phyloP scores from a whole-genome alignment of 2,113 vertebrate genomes.

The Chloropsis hardwickii region DNA sequence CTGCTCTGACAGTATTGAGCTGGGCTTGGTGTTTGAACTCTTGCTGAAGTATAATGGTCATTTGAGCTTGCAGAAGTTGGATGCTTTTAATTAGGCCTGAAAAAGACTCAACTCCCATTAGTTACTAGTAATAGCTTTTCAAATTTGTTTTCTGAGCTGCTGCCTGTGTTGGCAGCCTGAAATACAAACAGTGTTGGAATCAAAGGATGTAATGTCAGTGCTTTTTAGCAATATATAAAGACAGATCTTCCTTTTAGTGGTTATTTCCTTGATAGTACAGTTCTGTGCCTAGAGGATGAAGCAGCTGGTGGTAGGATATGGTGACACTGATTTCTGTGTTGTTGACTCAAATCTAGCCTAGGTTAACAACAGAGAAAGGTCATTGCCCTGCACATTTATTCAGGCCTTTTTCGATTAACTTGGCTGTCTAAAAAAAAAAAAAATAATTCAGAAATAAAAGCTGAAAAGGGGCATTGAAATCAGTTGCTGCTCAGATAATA shows the following conservation, averaged over 20 bases:
- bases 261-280: background rate
- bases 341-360: background rate
- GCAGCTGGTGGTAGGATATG: background rate
- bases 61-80: background rate
- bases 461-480: background rate
- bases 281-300: background rate
- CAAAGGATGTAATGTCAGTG: background rate
- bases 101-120: background rate
- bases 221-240: background rate
- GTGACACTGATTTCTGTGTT: background rate
- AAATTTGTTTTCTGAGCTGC: background rate
- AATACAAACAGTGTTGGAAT: background rate
- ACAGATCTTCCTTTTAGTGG: background rate
- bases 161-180: background rate
- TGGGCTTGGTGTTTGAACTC: background rate
- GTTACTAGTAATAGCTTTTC: background rate
- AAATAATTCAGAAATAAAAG: background rate
- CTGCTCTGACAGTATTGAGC: background rate
- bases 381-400: background rate
- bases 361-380: background rate
- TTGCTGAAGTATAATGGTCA: background rate
- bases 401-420: background rate
- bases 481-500: background rate
- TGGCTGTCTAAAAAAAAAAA: background rate
- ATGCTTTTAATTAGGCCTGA: background rate